Evolutionary conservation across 2,888 invertebrate species (phyloP).

Genomic region (Malacosoma neustria): DNA sequence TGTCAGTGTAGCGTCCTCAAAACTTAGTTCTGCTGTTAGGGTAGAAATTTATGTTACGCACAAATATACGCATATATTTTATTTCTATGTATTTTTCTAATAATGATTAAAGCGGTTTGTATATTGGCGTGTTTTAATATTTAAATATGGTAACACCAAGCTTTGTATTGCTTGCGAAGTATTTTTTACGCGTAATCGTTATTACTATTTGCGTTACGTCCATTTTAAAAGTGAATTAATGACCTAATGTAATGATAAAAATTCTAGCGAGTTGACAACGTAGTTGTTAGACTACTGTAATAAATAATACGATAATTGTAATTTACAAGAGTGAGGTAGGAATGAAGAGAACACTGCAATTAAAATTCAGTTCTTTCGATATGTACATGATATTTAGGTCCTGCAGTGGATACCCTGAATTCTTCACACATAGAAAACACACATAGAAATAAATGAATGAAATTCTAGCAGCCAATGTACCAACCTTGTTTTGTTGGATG

Average conservation of each 20-base stretch:
- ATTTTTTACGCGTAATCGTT: constrained; percentile 40
- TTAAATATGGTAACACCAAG: constrained; percentile 32
- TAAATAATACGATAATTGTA: constrained; percentile 5
- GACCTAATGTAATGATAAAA: constrained; percentile 11
- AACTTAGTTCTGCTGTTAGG: constrained; percentile 21
- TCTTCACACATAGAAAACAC: too few relatives aligned
- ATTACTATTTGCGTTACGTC: constrained; percentile 33
- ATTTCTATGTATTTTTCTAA: constrained; percentile 10
- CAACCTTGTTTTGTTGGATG: too few relatives aligned
- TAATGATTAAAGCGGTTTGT: constrained; percentile 27
- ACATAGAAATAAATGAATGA: too few relatives aligned
- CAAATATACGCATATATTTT: constrained; percentile 33
- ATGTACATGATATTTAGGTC: too few relatives aligned
- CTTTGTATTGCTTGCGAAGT: constrained; percentile 50
- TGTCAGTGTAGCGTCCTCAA: constrained; percentile 31
- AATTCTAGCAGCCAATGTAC: too few relatives aligned
- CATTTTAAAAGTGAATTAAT: constrained; percentile 28
- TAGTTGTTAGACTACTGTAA: constrained; percentile 12
- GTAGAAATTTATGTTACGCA: constrained; percentile 48
- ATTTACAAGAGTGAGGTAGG: too few relatives aligned
- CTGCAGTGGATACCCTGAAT: too few relatives aligned
- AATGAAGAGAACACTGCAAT: too few relatives aligned
- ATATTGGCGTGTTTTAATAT: constrained; percentile 28
- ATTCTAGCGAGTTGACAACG: constrained; percentile 26
- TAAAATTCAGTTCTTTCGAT: too few relatives aligned